These are phyloP conservation scores for Hydrolagus colliei DNA, from an alignment of 2,797 vertebrate genomes.

Conservation along the genomic window DNA sequence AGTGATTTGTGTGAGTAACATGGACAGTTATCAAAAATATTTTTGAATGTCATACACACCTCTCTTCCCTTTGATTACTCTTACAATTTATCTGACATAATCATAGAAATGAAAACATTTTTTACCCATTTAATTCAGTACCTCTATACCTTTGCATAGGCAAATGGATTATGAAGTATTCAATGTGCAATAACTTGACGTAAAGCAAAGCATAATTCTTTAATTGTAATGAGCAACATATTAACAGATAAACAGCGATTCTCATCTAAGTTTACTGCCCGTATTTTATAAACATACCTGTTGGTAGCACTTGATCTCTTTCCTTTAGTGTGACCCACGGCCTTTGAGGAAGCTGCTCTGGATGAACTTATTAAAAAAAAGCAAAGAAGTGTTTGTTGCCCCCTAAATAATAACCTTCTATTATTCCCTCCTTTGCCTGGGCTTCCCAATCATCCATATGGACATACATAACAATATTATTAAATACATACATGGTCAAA, in stretches of 20 bases:
- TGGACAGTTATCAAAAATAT: too few relatives aligned
- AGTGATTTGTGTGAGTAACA: too few relatives aligned
- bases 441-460: too few relatives aligned
- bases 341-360: constrained; percentile 96
- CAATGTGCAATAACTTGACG: too few relatives aligned
- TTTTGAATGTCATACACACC: not conserved
- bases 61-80: not conserved
- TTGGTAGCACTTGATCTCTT: constrained; percentile 83
- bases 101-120: not conserved
- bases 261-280: not conserved
- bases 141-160: not conserved
- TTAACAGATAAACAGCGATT: not conserved
- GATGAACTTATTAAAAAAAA: constrained; percentile 69
- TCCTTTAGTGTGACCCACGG: constrained; percentile 96
- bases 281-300: constrained; percentile 61
- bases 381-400: not conserved
- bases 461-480: too few relatives aligned
- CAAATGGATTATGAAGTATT: not conserved
- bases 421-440: not conserved
- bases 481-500: too few relatives aligned
- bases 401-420: not conserved
- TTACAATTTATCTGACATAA: not conserved
- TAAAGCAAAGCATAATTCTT: not conserved
- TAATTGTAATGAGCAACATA: not conserved
- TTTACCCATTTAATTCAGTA: not conserved